Base-by-base conservation (phyloP, 2,113 vertebrate genomes). In the Paradoxurus hermaphroditus region DNA sequence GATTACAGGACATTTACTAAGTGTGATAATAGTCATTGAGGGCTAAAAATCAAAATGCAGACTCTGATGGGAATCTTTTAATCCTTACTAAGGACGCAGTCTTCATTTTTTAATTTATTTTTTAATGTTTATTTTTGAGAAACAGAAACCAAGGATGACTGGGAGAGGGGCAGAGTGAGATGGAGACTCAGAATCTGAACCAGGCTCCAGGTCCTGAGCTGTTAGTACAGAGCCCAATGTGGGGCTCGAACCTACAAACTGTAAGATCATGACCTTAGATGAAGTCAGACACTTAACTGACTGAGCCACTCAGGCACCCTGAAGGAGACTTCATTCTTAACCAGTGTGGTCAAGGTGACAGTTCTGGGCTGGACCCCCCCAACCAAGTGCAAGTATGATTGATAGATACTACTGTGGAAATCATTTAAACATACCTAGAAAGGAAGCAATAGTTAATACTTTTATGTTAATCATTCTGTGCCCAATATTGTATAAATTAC, bases 401-500 rank as follows among this genome's bases (percentile, higher is more conserved):
- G 68, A 34, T 16, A 87, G 91, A 31, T 67, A 25, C 10, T 84
- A 29, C 65, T 73, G 5, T 84, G 23, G 46, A 41, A 83, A 83
- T 78, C 46, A 6, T 75, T 62, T 44, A 27, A 51, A 68, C 15
- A 31, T 0, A 7, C 41, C 25, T 75, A 56, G 63, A 75, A 92
- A 84, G 62, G 10, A 81, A 90, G 59, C 67, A 93, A 36, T 41
- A 49, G 7, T 62, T 62, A 85, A 95, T 27, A 18, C 21, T 89
- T 46, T 67, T 70, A 25, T 79, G n/a, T 25, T 51, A 59, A 53
- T 79, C 25, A 51, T 75, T 91, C 14, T 65, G 3, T 78, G 27
- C 25, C 39, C 29, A 78, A 15, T 51, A 62, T 62, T 19, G 11
- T 36, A 0, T 53, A 67, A 79, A 56, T 62, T 72, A 75, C 15